A percentile compares a stretch with the other conserved stretches of the same genome.
These are phyloP conservation scores for Hemicentrotus pulcherrimus DNA, from an alignment of 35 echinoderm and acorn worm genomes.

Conservation along the genomic window DNA sequence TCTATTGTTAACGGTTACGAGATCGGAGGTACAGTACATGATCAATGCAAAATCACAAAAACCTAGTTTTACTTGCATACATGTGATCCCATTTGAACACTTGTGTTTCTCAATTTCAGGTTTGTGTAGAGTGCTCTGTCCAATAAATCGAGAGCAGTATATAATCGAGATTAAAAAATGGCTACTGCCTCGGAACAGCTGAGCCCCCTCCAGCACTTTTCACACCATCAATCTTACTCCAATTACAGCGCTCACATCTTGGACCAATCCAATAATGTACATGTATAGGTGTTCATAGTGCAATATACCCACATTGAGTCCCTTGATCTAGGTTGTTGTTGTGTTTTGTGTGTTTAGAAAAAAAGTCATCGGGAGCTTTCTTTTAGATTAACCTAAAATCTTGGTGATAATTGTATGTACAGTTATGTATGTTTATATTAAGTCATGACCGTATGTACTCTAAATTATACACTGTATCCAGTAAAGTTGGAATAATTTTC, in stretches of 20 bases:
- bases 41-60: not conserved
- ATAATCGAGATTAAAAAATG: not conserved
- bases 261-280: not conserved
- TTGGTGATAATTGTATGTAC: too few relatives aligned
- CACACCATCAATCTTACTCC: constrained; percentile 50
- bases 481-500: too few relatives aligned
- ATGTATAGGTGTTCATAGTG: not conserved
- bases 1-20: not conserved
- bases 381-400: too few relatives aligned
- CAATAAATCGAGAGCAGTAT: not conserved
- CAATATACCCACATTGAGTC: not conserved
- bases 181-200: constrained; percentile 33
- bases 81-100: not conserved
- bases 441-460: too few relatives aligned
- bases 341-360: too few relatives aligned
- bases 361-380: too few relatives aligned
- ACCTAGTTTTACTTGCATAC: not conserved
- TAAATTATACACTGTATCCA: too few relatives aligned
- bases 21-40: not conserved
- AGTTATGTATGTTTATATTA: too few relatives aligned
- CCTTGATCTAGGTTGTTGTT: not conserved
- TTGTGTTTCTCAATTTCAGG: not conserved
- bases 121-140: not conserved
- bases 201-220: constrained; percentile 38
- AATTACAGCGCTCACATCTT: constrained; percentile 32